Conservation (phyloP, 2,888 invertebrate species). For the Augochlorella aurata region DNA sequence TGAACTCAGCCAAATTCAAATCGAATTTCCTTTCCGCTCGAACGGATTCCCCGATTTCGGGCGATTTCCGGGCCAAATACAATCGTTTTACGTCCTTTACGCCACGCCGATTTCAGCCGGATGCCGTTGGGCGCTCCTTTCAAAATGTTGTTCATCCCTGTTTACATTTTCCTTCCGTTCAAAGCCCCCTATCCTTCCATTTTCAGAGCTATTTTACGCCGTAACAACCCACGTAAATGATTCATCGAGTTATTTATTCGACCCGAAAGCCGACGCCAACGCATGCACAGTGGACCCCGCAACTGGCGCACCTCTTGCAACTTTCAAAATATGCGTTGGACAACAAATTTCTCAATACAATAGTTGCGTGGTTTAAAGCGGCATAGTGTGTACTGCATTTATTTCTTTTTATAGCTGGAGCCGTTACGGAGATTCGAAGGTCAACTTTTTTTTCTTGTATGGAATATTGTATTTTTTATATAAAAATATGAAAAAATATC, state of each 20-base stretch:
- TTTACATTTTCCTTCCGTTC: constrained; percentile 20
- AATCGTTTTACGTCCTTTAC: constrained; percentile 40
- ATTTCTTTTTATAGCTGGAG: too few species aligned
- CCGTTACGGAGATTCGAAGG: too few species aligned
- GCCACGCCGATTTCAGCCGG: constrained; percentile 1
- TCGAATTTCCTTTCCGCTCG: constrained; percentile 46
- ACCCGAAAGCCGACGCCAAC: too few species aligned
- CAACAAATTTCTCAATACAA: too few species aligned
- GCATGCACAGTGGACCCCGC: too few species aligned
- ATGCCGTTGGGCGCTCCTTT: background rate
- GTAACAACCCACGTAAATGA: background rate
- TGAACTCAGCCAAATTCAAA: constrained; percentile 53
- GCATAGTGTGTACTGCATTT: too few species aligned
- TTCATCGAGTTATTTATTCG: background rate
- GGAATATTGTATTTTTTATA: too few species aligned
- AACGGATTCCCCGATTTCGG: constrained; percentile 34
- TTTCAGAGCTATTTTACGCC: background rate
- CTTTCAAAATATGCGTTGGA: too few species aligned
- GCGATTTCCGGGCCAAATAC: constrained; percentile 44
- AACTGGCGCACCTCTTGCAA: too few species aligned
- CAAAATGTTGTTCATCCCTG: background rate
- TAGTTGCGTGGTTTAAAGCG: too few species aligned
- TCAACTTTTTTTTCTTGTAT: too few species aligned
- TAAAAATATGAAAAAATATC: too few species aligned
- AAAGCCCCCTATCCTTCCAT: background rate